phyloP scores from a whole-genome alignment of 2,797 vertebrate genomes.

The Hafferia zeledoni region DNA sequence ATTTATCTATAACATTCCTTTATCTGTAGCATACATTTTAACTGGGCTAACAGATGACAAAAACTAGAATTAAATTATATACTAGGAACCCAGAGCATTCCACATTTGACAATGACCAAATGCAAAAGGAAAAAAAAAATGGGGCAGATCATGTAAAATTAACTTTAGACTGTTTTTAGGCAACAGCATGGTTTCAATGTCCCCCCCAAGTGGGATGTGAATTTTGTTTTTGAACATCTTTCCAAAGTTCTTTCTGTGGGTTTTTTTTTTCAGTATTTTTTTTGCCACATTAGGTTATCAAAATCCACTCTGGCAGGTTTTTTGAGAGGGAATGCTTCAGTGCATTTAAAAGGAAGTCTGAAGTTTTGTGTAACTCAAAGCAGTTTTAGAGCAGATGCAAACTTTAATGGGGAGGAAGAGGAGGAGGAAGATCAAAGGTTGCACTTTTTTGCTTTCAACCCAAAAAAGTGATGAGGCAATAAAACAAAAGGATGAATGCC shows the following conservation, averaged over 20 bases:
- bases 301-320: slow-evolving; percentile 84
- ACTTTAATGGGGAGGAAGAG: slow-evolving; percentile 82
- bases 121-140: slow-evolving; percentile 76
- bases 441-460: slow-evolving; percentile 93
- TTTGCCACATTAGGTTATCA: slow-evolving; percentile 77
- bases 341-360: slow-evolving; percentile 86
- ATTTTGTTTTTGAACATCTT: slow-evolving; percentile 73
- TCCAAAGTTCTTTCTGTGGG: slow-evolving; percentile 75
- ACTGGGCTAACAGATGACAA: slow-evolving; percentile 86
- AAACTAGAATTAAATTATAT: slow-evolving; percentile 88
- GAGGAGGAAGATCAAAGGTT: slow-evolving; percentile 82
- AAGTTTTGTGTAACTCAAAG: slow-evolving; percentile 87
- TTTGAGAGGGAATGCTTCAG: slow-evolving; percentile 85
- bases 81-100: slow-evolving; percentile 86
- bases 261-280: slow-evolving; percentile 12
- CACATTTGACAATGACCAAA: slow-evolving; percentile 87
- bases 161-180: slow-evolving; percentile 84
- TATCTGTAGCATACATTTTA: slow-evolving; percentile 87
- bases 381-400: slow-evolving; percentile 84
- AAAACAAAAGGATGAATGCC: slow-evolving; percentile 91
- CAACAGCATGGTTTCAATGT: slow-evolving; percentile 84
- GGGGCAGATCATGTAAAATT: slow-evolving; percentile 83
- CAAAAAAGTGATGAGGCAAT: slow-evolving; percentile 94
- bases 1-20: slow-evolving; percentile 86
- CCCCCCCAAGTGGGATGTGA: slow-evolving; percentile 72